These are phyloP conservation scores for Moxostoma hubbsi DNA, from an alignment of 2,797 vertebrate genomes.

Conservation along the genomic window DNA sequence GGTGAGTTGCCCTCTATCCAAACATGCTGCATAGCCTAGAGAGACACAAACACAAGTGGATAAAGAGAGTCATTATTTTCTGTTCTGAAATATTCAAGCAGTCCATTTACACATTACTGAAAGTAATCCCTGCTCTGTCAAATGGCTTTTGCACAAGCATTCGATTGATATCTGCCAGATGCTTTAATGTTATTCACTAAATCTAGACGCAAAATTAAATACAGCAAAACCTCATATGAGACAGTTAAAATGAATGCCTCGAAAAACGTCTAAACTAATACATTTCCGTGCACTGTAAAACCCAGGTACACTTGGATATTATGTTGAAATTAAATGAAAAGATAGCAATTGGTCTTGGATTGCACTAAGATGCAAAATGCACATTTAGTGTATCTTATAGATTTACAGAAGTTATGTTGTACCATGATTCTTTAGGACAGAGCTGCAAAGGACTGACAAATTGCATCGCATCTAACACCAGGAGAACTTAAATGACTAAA, in stretches of 20 bases:
- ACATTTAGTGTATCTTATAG: neutral
- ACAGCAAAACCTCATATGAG: no score
- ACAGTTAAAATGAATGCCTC: no score
- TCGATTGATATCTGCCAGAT: no score
- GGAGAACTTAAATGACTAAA: no score
- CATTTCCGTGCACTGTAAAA: no score
- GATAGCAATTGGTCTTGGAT: neutral
- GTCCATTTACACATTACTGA: neutral
- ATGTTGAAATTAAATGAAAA: neutral
- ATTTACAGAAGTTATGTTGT: neutral
- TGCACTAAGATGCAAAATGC: neutral
- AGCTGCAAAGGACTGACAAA: neutral
- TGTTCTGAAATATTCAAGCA: neutral
- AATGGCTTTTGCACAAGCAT: no score
- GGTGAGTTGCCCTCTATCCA: slow-evolving; percentile 96
- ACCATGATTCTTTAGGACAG: neutral
- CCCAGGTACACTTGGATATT: neutral
- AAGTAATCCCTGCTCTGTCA: neutral
- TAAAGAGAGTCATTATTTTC: neutral
- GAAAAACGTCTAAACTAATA: no score
- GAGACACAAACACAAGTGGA: slow-evolving; percentile 22
- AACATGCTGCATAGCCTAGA: slow-evolving; percentile 92
- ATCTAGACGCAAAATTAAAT: no score
- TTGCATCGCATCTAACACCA: neutral
- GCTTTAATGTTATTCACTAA: no score